These are phyloP conservation scores for Diadema setosum DNA, from an alignment of 35 echinoderm and acorn worm species.

Conservation along the genomic window DNA sequence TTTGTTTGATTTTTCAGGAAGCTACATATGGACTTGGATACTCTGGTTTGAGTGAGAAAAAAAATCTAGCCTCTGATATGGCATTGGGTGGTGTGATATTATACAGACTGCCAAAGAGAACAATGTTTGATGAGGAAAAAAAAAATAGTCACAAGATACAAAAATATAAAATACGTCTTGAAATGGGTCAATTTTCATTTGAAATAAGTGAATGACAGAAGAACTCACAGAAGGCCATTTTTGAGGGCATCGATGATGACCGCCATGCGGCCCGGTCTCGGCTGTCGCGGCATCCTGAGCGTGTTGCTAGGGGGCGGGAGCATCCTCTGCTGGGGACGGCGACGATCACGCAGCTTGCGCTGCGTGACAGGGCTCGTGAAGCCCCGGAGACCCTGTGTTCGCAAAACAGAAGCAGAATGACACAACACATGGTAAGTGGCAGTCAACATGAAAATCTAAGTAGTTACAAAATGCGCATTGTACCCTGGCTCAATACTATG, in stretches of 20 bases:
- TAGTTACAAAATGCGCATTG: no score
- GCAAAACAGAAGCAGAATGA: not conserved
- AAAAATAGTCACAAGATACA: not conserved
- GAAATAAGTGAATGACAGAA: no score
- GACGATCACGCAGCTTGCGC: constrained; percentile 33
- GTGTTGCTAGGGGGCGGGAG: constrained; percentile 47
- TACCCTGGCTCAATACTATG: no score
- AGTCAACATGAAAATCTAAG: no score
- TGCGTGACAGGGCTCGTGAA: constrained; percentile 46
- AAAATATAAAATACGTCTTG: not conserved
- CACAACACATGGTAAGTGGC: no score
- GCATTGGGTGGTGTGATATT: no score
- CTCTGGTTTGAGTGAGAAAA: no score
- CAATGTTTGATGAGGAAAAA: not conserved
- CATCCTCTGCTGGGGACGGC: constrained; percentile 54
- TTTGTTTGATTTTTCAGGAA: no score
- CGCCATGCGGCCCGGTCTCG: constrained; percentile 81
- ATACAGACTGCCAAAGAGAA: not conserved
- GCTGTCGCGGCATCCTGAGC: constrained; percentile 78
- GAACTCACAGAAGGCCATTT: constrained; percentile 66
- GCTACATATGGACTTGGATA: no score
- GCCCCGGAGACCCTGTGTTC: constrained; percentile 70
- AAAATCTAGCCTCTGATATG: no score
- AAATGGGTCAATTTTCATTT: not conserved
- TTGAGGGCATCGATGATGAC: constrained; percentile 76